Evolutionary conservation across 2,113 vertebrate genomes (phyloP).

Genomic region (Nerophis ophidion): DNA sequence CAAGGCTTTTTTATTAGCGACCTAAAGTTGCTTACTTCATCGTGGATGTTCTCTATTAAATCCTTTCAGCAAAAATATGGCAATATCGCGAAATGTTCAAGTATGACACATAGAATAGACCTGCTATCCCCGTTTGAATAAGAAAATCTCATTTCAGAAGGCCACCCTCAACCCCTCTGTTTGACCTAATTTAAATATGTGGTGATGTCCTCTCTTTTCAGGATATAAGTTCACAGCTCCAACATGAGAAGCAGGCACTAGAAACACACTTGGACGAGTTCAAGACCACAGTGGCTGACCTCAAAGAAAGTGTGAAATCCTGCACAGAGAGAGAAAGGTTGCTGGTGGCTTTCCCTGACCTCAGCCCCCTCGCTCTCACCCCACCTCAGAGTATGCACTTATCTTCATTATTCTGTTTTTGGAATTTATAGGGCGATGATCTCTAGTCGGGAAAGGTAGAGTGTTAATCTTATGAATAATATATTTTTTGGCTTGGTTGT

Average conservation of each 20-base stretch:
- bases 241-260: constrained; percentile 71
- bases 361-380: constrained; percentile 56
- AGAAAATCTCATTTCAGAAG: too few relatives aligned
- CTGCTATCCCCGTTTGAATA: too few relatives aligned
- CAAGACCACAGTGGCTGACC: constrained; percentile 41
- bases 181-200: background rate
- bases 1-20: too few relatives aligned
- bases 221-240: constrained; percentile 66
- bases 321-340: constrained; percentile 76
- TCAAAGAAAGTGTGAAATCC: constrained; percentile 59
- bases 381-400: constrained; percentile 76
- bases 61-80: too few relatives aligned
- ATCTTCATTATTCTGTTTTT: background rate
- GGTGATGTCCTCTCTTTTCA: constrained; percentile 39
- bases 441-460: background rate
- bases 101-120: too few relatives aligned
- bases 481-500: background rate
- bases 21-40: too few relatives aligned
- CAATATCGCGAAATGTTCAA: too few relatives aligned
- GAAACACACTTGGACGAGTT: constrained; percentile 59
- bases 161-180: too few relatives aligned
- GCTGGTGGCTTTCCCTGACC: constrained; percentile 86
- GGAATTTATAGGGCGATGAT: background rate
- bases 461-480: background rate
- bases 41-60: too few relatives aligned